Base-by-base conservation (phyloP, 2,888 invertebrate genomes). In the Athalia cordata region DNA sequence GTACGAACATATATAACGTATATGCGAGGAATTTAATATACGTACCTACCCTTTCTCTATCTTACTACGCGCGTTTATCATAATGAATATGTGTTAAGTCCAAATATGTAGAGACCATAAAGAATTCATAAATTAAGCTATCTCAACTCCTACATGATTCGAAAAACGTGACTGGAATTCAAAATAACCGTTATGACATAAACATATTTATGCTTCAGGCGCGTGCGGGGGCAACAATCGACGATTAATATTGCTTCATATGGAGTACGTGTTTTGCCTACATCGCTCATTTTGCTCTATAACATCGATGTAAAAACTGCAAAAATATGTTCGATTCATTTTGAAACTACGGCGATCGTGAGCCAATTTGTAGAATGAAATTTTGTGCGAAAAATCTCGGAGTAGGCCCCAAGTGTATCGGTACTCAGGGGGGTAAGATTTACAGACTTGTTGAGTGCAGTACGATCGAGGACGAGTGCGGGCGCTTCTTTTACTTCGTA, bases 371-470 rank as follows among this genome's bases (percentile, higher is more conserved):
- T 2, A 29, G 29, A 29, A 29, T 2, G 55, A 52, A 52, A 68
- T 55, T 43, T 68, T 67, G 9, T 5, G 8, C 3, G 45, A 50
- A 29, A 29, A 29, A 29, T 29, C 29, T 29, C 13, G 13, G 15
- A 50, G 15, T 49, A 50, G 0, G 7, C 67, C 43, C 13, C 8
- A 4, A 43, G 55, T 52, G 68, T 29, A 2, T 29, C 29, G 50
- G 29, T 50, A 68, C 55, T 52, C 9, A 55, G 29, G 52, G 68
- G 68, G 50, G 15, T 29, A 29, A 29, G 29, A 29, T 29, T 29
- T 29, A 29, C 2, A 70, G 11, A 72, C 47, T 59, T 8, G 4
- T 59, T 45, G 72, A 72, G 72, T 72, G 59, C 57, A 72, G 47
- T 72, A 29, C 29, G 13, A n/a, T 59, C 13, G 59, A 72, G 72